Base-by-base conservation (phyloP, 1,140 invertebrate genomes). In the Nebria ingens region DNA sequence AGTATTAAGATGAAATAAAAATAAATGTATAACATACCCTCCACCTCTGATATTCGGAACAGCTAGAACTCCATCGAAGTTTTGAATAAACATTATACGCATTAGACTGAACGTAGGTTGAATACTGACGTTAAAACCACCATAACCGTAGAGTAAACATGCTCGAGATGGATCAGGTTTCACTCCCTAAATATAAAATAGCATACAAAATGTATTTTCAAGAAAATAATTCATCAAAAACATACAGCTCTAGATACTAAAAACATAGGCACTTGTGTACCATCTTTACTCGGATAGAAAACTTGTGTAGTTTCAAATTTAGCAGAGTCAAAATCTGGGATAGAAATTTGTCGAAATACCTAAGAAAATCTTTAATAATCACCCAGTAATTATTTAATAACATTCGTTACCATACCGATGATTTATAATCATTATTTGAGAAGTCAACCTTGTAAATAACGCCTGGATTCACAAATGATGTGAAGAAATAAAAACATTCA, bases 241-340 rank as follows among this genome's bases (percentile, higher is more conserved):
- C 66, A 67, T 72, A 87, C 86, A 73, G 91, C 90, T 66, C 82
- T 86, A 59, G 84, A 83, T 21, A 97, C 82, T 59, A 99, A 86
- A 72, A 97, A 99, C 96, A 99, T 98, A 2, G 97, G 97, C 61
- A 99, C 81, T 74, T 88, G 87, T 1, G 93, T 97, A 54, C 90
- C 91, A 76, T 99, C 96, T 75, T 93, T 96, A 69, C 92, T 94
- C 1, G 77, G 65, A 71, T 97, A 99, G 75, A 98, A 99, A 38
- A 96, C 79, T 75, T 98, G 96, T 53, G 85, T 82, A 1, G 88
- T 89, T 68, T 87, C 83, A 67, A 92, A 98, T 52, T 85, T 69
- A 4, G 79, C 76, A 2, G 84, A 69, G 72, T 97, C 83, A 71
- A 98, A 93, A 55, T 86, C 85, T 54, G 87, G 82, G 6, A 98